Base-by-base conservation (phyloP, 2,888 invertebrate species). In the Eupithecia tripunctaria region DNA sequence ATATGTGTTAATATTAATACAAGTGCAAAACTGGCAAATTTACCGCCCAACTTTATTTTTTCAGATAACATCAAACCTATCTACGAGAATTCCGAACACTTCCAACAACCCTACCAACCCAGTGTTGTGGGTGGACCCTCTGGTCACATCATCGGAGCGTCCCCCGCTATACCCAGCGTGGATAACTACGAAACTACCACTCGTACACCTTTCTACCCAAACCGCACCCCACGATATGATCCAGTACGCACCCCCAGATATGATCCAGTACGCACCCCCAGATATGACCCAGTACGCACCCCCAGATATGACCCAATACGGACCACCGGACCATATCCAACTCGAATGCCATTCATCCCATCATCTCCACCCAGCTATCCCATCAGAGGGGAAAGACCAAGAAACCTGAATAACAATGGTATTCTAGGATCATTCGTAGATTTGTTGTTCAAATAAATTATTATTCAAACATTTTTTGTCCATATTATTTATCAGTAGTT, bases 1-100 rank as follows among this genome's bases (percentile, higher is more conserved):
- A n/a, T n/a, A n/a, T n/a, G n/a, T n/a, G n/a, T n/a, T n/a, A n/a
- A n/a, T n/a, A n/a, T n/a, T n/a, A n/a, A 43, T 18, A 43, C 43
- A 43, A 43, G 41, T n/a, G 10, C n/a, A 47, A n/a, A 47, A n/a
- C n/a, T n/a, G 43, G 43, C 18, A 47, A 47, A 21, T 51, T 51
- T 51, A 51, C 47, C 2, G 21, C 3, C 47, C 2, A n/a, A n/a
- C 32, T 32, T 18, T 41, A 2, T 21, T 47, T 51, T 51, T 51
- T 7, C 86, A 94, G 94, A 87, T 80, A 63, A 85, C 56, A 78
- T 92, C 38, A 94, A 93, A 82, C 94, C 94, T 12, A 93, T 94
- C 14, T 85, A 89, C 74, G 94, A 94, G 79, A 81, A 85, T 59
- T 79, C 76, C 4, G 81, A 85, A 2, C 82, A 85, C 62, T 80